These are phyloP conservation scores for Eueremaeus valkanovi DNA, from an alignment of 2,888 invertebrate genomes.

Conservation along the genomic window DNA sequence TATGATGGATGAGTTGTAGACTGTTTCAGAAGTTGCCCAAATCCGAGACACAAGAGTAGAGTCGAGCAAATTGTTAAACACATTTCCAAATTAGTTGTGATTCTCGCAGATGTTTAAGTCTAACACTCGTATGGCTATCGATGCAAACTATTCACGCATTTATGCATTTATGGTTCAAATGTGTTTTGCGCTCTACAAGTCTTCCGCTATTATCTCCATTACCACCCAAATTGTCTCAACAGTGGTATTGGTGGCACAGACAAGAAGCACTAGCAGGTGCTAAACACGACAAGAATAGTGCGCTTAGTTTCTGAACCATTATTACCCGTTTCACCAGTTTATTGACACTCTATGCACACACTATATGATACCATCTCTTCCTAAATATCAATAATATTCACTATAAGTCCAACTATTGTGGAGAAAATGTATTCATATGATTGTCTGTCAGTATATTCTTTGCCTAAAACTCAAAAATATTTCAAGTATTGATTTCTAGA, in stretches of 20 bases:
- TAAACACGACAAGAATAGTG: background rate
- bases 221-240: background rate
- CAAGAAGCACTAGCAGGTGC: background rate
- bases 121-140: no score
- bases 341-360: background rate
- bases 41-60: background rate
- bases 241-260: background rate
- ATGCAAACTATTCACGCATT: no score
- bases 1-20: slow-evolving; percentile 22
- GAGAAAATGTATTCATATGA: no score
- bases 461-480: background rate
- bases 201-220: no score
- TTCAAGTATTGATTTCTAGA: background rate
- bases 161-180: no score
- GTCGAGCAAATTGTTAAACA: slow-evolving; percentile 16
- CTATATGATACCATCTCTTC: no score
- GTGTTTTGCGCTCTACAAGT: background rate
- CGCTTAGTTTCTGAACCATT: background rate
- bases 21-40: background rate
- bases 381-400: no score
- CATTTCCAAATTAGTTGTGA: slow-evolving; percentile 10
- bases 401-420: no score
- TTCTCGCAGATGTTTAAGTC: slow-evolving; percentile 23
- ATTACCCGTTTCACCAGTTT: background rate
- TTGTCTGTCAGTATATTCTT: no score